phyloP scores from a whole-genome alignment of 1,140 invertebrate genomes.

The Vollenhovia emeryi region DNA sequence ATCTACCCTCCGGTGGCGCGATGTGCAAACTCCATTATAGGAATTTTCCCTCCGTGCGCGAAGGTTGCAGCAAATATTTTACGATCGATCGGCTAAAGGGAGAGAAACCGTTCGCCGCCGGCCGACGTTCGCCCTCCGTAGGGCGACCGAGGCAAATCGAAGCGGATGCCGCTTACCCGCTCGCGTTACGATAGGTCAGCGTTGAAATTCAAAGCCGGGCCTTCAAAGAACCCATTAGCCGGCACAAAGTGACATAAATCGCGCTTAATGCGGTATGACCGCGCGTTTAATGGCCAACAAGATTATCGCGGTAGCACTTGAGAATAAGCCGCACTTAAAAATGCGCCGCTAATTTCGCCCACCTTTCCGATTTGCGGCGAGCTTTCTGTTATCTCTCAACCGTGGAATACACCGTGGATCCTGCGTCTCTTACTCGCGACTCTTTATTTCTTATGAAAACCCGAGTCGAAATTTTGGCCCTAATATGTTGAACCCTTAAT shows the following conservation, averaged over 20 bases:
- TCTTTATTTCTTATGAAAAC: neutral
- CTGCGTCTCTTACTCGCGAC: neutral
- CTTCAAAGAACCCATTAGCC: constrained; percentile 56
- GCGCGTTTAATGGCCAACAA: constrained; percentile 18
- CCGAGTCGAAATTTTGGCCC: too few relatives aligned
- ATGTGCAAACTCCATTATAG: constrained; percentile 62
- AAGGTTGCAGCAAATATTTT: constrained; percentile 62
- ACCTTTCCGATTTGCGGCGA: neutral
- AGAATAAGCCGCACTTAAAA: constrained; percentile 18
- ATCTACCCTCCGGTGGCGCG: constrained; percentile 48
- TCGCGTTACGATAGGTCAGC: constrained; percentile 61
- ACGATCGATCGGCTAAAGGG: constrained; percentile 68
- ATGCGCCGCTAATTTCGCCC: neutral
- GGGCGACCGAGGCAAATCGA: constrained; percentile 54
- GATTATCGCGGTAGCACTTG: neutral
- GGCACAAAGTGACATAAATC: constrained; percentile 51
- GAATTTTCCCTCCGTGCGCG: constrained; percentile 60
- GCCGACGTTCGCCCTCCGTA: constrained; percentile 22
- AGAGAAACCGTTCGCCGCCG: neutral
- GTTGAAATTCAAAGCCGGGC: constrained; percentile 45
- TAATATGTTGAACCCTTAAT: too few relatives aligned
- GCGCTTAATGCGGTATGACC: neutral
- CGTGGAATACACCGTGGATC: neutral
- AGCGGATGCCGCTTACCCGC: neutral
- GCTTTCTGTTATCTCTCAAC: neutral